Evolutionary conservation across 2,113 vertebrate species (phyloP), one percentile per base, ranked within the genome.

Genomic region (Phylloscopus trochilus): DNA sequence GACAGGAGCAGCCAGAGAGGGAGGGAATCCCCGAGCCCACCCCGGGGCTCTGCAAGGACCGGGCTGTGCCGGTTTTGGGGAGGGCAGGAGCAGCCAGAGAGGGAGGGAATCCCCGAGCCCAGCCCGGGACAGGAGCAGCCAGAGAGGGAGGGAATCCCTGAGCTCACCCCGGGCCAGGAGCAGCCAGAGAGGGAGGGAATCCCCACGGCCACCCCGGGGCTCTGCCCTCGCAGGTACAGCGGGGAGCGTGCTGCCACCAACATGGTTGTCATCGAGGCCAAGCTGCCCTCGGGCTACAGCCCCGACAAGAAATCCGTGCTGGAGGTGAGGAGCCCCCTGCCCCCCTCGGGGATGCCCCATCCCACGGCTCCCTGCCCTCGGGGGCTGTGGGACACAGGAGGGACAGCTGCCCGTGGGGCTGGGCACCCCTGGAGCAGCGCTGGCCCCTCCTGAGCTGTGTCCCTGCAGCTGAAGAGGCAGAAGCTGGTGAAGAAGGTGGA

Each of bases 241-340:
- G 98, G 98, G 41, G 72, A 94, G 15, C 97, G 98, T 66, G 85
- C 92, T 4, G 80, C 97, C 90, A 98, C 98, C 31, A 98, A 99
- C 97, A 98, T 98, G 98, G 97, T 98, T 35, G 97, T 99, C 96
- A 91, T 98, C 4, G 97, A 98, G 76, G 93, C 98, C 90, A 98
- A 98, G 72, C 95, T 98, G 55, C 96, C 98, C 6, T 99, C 98
- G 4, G 98, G 98, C 37, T 98, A 98, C 93, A 69, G 93, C 46
- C 93, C 97, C 0, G 93, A 97, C 8, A 93, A 97, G 72, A 75
- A 37, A 51, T 98, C 98, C 1, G 3, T 97, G 62, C 30, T 43
- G 28, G 39, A 83, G 95, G 98, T 98, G 85, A 98, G 97, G 43
- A 85, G 35, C 7, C 16, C 33, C 27, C 2, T 1, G 1, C 1